Evolutionary conservation across 2,113 vertebrate species (phyloP).

Genomic region (Ceyx melanurus): DNA sequence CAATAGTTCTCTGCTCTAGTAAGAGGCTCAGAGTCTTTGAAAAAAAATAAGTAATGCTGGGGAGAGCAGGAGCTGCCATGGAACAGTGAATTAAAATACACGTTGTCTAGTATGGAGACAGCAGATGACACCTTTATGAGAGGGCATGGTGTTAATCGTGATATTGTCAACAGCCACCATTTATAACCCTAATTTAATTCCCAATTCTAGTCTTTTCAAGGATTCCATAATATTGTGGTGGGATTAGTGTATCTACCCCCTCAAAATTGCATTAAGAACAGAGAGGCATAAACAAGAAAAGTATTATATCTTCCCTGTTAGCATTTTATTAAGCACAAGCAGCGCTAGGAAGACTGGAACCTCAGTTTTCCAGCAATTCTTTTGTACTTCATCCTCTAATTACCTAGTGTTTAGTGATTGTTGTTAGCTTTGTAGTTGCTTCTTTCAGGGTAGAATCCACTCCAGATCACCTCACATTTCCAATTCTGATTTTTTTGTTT

Average conservation of each 20-base stretch:
- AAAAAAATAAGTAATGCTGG: neutral
- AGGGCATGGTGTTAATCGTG: neutral
- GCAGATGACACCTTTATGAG: neutral
- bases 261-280: neutral
- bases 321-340: neutral
- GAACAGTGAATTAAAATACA: neutral
- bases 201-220: neutral
- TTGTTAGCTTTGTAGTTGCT: neutral
- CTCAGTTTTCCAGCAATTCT: neutral
- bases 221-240: neutral
- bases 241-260: neutral
- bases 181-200: neutral
- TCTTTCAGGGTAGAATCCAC: neutral
- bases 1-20: neutral
- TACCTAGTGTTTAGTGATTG: neutral
- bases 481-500: neutral
- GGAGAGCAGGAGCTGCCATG: neutral
- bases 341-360: no score
- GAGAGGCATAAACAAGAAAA: neutral
- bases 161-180: neutral
- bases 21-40: neutral
- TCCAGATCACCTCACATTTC: neutral
- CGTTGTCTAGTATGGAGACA: neutral
- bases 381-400: neutral
- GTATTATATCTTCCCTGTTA: neutral